Base-by-base conservation (phyloP, 2,888 invertebrate genomes). In the Caenorhabditis becei region DNA sequence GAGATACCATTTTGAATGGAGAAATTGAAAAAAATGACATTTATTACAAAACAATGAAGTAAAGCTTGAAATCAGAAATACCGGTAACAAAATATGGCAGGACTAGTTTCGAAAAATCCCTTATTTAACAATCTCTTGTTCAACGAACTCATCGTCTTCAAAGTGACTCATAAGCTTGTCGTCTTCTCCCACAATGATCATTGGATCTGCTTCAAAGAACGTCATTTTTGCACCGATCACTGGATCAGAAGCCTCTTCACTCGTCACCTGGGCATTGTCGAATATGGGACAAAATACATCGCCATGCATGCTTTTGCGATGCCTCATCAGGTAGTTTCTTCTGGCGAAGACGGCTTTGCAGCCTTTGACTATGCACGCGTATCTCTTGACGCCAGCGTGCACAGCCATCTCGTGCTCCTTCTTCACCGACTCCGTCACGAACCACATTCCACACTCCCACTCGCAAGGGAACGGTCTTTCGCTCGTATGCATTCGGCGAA, bases 321-420 rank as follows among this genome's bases (percentile, higher is more conserved):
- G 81, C 37, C 51, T 58, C 67, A 72, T 77, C 35, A 81, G 51
- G 49, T 62, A 71, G 7, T 7, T n/a, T 18, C 77, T 28, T 18
- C 81, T 32, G 1, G 81, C 63, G 41, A 81, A 81, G 4, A 61
- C 35, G 0, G 58, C 35, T 1, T 18, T 26, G 32, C 80, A 75
- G 20, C 49, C 74, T 32, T 63, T 66, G 3, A 80, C 81, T 5
- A 26, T 18, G 59, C 84, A 83, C 26, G 63, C 28, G 51, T 83
- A 86, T 74, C 86, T 51, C 37, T 84, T 87, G n/a, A 85, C 53
- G 24, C 83, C 85, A 10, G 71, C 49, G 62, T 89, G 89, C 10
- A 86, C 86, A 23, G 83, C 81, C 58, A 83, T 80, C 72, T 87
- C 87, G 70, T 89, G 89, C 53, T 88, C 88, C 41, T 86, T 88